These are phyloP conservation scores for Epinotia ramella DNA, from an alignment of 2,888 invertebrate genomes.

Conservation along the genomic window DNA sequence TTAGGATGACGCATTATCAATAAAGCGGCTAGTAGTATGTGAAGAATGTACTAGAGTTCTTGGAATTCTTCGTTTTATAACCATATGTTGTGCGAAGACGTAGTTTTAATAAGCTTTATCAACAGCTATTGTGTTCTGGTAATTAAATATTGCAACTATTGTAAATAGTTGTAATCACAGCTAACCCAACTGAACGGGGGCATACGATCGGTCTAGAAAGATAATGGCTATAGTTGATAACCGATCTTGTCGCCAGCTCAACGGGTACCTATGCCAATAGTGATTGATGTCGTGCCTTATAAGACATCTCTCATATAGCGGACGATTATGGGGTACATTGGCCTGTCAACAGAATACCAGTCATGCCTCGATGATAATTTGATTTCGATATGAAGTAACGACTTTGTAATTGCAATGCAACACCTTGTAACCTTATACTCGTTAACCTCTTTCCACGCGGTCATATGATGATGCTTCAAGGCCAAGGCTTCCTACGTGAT, in stretches of 20 bases:
- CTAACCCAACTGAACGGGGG: slow-evolving; percentile 52
- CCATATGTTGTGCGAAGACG: slow-evolving; percentile 49
- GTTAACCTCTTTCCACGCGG: slow-evolving; percentile 56
- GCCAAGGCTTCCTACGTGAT: slow-evolving; percentile 52
- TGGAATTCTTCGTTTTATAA: slow-evolving; percentile 53
- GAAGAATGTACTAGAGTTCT: slow-evolving; percentile 48
- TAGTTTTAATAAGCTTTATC: slow-evolving; percentile 37
- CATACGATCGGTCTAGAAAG: slow-evolving; percentile 55
- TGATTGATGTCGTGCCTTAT: slow-evolving; percentile 54
- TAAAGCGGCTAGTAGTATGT: slow-evolving; percentile 43
- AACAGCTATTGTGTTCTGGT: slow-evolving; percentile 52
- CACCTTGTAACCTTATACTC: slow-evolving; percentile 56
- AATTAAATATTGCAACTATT: too few relatives aligned
- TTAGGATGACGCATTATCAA: slow-evolving; percentile 68
- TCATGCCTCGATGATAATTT: slow-evolving; percentile 34
- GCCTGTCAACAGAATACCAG: slow-evolving; percentile 37
- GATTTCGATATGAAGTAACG: slow-evolving; percentile 37
- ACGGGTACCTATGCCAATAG: slow-evolving; percentile 52
- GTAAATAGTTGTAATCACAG: slow-evolving; percentile 53
- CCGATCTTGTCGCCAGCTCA: slow-evolving; percentile 53
- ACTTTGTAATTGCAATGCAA: slow-evolving; percentile 53
- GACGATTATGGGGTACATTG: slow-evolving; percentile 22
- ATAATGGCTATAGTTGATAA: slow-evolving; percentile 55
- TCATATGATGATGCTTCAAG: slow-evolving; percentile 61
- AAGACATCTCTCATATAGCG: slow-evolving; percentile 42